Conservation (phyloP, 2,888 invertebrate genomes). For the Agrotis clavis region DNA sequence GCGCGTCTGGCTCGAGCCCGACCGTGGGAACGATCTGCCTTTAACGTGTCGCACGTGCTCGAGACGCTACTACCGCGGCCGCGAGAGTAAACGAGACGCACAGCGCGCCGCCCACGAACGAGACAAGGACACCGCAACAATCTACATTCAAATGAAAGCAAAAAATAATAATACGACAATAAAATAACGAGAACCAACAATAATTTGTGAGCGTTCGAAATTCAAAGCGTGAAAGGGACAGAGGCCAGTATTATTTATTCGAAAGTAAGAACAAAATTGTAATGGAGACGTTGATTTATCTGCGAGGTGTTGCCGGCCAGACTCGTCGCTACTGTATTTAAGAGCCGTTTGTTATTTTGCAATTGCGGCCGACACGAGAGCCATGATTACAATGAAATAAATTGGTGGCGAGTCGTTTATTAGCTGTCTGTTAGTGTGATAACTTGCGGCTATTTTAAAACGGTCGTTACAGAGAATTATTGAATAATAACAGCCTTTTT, state of each 20-base stretch:
- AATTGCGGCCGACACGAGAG: slow-evolving; percentile 73
- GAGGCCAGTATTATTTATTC: slow-evolving; percentile 79
- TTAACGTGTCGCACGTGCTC: slow-evolving; percentile 91
- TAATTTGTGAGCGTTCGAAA: slow-evolving; percentile 89
- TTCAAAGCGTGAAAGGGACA: slow-evolving; percentile 85
- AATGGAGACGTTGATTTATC: slow-evolving; percentile 88
- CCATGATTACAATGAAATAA: slow-evolving; percentile 82
- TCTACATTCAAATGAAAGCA: slow-evolving; percentile 68
- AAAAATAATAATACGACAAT: slow-evolving; percentile 72
- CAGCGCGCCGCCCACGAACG: slow-evolving; percentile 45
- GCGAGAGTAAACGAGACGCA: slow-evolving; percentile 78
- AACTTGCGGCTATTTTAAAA: slow-evolving; percentile 59
- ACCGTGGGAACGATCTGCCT: slow-evolving; percentile 91
- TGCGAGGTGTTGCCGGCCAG: slow-evolving; percentile 74
- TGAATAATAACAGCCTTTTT: slow-evolving; percentile 64
- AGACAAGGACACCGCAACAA: slow-evolving; percentile 59
- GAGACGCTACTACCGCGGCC: slow-evolving; percentile 82
- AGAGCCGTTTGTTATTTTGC: slow-evolving; percentile 82
- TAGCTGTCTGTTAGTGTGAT: slow-evolving; percentile 59
- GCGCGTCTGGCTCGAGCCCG: slow-evolving; percentile 80
- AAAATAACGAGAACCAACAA: slow-evolving; percentile 87
- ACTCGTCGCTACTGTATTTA: slow-evolving; percentile 83
- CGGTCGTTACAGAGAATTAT: slow-evolving; percentile 60
- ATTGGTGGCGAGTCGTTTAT: slow-evolving; percentile 74
- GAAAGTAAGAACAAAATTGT: slow-evolving; percentile 85